Base-by-base conservation (phyloP, 2,888 invertebrate genomes). In the Tethea ocularis region DNA sequence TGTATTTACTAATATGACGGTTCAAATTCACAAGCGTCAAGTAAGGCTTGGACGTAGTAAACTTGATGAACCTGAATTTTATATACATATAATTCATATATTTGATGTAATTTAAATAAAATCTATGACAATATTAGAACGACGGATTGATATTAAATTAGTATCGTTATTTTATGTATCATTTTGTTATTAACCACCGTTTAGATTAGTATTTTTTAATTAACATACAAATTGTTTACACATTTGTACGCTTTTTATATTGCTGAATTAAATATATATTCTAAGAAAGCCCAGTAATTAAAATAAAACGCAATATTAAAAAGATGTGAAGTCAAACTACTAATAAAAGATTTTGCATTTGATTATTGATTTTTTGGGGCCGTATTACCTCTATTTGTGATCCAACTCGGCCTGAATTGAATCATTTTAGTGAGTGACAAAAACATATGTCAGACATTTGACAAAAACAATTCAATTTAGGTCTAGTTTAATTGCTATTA, bases 141-240 rank as follows among this genome's bases (percentile, higher is more conserved):
- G 10, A n/a, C 6, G 1, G 20, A 29, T 33, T 53, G 17, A 29
- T 57, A 46, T 57, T 51, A 58, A 20, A 57, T 56, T 56, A 24
- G 20, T 22, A 24, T 17, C 46, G 20, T 55, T 59, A 22, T 54
- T 24, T 56, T 62, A 61, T 70, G 59, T 63, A 61, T 64, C 57
- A 60, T 69, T 61, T 58, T 69, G 51, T 68, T 67, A 71, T 57
- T 79, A 81, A 82, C 82, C 83, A 84, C 84, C 82, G 77, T 72
- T 71, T 80, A 77, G 67, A 57, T 38, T 33, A 51, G 56, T 62
- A n/a, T n/a, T n/a, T n/a, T 68, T 69, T 56, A 57, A 46, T 61
- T 66, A 22, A 58, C 60, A 55, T 57, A 13, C 38, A 60, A 36
- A 20, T 46, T 46, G 20, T 46, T 20, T 46, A 41, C 41, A 46